phyloP scores from a whole-genome alignment of 2,797 vertebrate genomes.

The Gallinago stenura region DNA sequence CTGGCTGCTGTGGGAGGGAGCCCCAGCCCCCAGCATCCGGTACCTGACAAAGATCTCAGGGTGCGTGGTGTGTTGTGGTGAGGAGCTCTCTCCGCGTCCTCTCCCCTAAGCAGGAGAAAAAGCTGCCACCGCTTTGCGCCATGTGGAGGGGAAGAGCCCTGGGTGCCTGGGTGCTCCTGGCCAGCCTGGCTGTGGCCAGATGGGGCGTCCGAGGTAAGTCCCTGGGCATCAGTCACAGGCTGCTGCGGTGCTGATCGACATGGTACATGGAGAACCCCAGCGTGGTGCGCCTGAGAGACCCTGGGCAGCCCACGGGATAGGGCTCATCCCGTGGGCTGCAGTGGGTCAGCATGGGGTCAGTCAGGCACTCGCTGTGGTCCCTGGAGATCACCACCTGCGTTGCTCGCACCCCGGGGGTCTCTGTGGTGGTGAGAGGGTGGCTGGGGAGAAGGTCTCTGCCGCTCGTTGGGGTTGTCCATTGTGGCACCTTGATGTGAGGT shows the following conservation, averaged over 20 bases:
- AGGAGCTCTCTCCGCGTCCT: neutral
- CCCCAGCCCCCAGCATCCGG: slow-evolving; percentile 19
- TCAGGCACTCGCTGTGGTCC: rapidly evolving
- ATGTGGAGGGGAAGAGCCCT: neutral
- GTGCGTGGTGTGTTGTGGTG: rapidly evolving
- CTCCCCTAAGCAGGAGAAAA: too few species aligned
- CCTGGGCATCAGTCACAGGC: rapidly evolving
- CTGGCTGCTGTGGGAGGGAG: neutral
- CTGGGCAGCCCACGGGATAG: rapidly evolving
- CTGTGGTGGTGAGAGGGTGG: rapidly evolving
- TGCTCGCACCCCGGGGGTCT: rapidly evolving
- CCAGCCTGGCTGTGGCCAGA: neutral
- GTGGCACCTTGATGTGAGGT: rapidly evolving
- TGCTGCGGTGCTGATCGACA: neutral
- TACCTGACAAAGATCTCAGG: neutral
- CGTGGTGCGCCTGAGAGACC: rapidly evolving
- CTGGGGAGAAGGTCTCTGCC: rapidly evolving
- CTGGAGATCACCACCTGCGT: rapidly evolving
- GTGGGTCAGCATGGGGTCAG: rapidly evolving
- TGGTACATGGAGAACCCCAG: rapidly evolving
- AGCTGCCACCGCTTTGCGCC: rapidly evolving
- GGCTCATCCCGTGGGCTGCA: rapidly evolving
- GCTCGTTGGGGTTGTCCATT: neutral
- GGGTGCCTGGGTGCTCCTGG: neutral
- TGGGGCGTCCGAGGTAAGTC: neutral